Evolutionary conservation across 2,113 vertebrate genomes (phyloP).

Genomic region (Passer domesticus): DNA sequence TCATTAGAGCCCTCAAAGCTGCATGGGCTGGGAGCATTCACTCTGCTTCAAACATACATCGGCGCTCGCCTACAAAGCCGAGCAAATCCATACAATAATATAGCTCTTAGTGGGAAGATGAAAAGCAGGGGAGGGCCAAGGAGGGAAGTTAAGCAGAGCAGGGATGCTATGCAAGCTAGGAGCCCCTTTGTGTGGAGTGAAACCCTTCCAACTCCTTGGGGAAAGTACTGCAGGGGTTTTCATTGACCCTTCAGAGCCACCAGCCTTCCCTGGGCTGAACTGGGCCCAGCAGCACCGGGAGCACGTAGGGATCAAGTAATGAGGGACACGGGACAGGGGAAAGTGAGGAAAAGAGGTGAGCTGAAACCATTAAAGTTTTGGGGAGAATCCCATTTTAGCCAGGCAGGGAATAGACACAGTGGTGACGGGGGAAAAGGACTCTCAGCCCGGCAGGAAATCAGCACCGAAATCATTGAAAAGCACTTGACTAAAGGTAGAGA

Average conservation of each 20-base stretch:
- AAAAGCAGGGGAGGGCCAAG: constrained; percentile 47
- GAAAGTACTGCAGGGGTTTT: neutral
- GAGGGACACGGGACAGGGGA: too few relatives aligned
- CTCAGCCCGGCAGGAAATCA: neutral
- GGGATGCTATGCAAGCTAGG: neutral
- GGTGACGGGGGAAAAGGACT: fast-evolving
- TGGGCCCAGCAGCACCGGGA: neutral
- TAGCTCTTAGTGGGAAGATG: constrained; percentile 41
- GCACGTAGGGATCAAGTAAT: neutral
- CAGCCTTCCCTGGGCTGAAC: neutral
- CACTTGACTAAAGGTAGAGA: neutral
- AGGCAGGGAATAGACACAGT: fast-evolving
- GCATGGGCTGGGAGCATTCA: constrained; percentile 25
- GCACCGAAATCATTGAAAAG: neutral
- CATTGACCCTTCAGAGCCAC: neutral
- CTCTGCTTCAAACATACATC: constrained; percentile 4
- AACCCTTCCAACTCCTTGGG: constrained; percentile 5
- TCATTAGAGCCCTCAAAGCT: constrained; percentile 61
- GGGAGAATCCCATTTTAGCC: neutral
- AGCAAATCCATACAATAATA: constrained; percentile 37
- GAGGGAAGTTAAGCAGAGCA: constrained; percentile 39
- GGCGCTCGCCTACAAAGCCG: constrained; percentile 31
- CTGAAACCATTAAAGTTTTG: neutral
- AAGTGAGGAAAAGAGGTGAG: neutral
- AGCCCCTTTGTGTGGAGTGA: constrained; percentile 52